These are phyloP conservation scores for Podilymbus podiceps DNA, from an alignment of 2,113 vertebrate genomes.

Conservation along the genomic window DNA sequence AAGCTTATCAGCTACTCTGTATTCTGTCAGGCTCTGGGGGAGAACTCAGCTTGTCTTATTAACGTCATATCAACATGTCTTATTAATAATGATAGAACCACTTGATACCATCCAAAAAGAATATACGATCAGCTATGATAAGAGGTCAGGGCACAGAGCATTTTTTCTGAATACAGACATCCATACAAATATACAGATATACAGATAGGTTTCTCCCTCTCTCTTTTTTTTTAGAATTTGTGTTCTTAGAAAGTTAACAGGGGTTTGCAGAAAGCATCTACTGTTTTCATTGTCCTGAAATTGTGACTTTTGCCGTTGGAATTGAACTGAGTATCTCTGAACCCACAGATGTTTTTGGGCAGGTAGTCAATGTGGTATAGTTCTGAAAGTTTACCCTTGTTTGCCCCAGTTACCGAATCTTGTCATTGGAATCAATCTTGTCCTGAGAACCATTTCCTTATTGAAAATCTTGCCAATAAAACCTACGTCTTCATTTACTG, in stretches of 20 bases:
- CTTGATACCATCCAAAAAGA: background rate
- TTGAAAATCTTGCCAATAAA: background rate
- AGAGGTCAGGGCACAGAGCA: background rate
- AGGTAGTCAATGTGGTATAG: background rate
- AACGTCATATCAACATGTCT: slow-evolving; percentile 22
- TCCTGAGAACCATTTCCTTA: background rate
- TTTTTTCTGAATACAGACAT: background rate
- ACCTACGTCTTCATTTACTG: background rate
- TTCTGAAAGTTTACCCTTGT: background rate
- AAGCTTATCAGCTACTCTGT: background rate
- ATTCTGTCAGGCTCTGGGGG: background rate
- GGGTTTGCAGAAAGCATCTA: background rate
- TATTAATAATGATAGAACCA: slow-evolving; percentile 36
- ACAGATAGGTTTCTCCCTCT: background rate
- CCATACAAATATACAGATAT: background rate
- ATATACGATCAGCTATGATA: background rate
- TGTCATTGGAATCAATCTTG: background rate
- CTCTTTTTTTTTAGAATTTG: background rate
- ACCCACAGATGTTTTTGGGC: background rate
- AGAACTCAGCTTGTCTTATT: slow-evolving; percentile 7
- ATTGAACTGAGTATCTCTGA: background rate
- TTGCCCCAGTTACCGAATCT: background rate
- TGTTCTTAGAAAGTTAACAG: background rate
- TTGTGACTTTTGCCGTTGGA: background rate
- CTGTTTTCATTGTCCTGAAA: background rate